phyloP scores from a whole-genome alignment of 1,140 invertebrate genomes.

The Plutomurus gul region DNA sequence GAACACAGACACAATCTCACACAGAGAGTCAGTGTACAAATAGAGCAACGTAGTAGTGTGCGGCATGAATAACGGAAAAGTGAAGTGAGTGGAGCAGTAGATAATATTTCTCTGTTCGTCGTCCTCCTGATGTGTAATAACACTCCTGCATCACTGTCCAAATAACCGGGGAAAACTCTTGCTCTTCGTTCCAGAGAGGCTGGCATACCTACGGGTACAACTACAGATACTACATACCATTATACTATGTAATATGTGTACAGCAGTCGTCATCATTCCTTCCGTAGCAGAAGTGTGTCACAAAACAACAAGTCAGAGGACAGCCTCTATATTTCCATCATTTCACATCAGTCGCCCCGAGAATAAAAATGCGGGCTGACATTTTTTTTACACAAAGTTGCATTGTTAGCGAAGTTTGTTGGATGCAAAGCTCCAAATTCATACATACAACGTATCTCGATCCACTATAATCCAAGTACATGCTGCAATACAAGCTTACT shows the following conservation, averaged over 20 bases:
- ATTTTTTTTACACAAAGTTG: too few relatives aligned
- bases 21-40: too few relatives aligned
- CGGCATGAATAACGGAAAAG: not conserved
- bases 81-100: not conserved
- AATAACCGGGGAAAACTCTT: not conserved
- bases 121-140: not conserved
- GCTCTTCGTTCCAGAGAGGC: too few relatives aligned
- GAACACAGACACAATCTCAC: too few relatives aligned
- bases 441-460: not conserved
- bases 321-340: not conserved
- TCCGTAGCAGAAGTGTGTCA: not conserved
- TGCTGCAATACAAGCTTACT: too few relatives aligned
- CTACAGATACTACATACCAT: too few relatives aligned
- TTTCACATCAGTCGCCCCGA: not conserved
- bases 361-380: too few relatives aligned
- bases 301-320: not conserved
- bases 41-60: not conserved
- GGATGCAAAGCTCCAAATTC: too few relatives aligned
- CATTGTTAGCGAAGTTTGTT: too few relatives aligned
- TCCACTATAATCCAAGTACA: not conserved
- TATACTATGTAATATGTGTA: too few relatives aligned
- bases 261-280: too few relatives aligned
- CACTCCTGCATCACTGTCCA: conserved; percentile 12
- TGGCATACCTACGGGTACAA: too few relatives aligned
- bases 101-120: not conserved